These are phyloP conservation scores for Esox lucius DNA, from an alignment of 2,797 vertebrate species.

Conservation along the genomic window DNA sequence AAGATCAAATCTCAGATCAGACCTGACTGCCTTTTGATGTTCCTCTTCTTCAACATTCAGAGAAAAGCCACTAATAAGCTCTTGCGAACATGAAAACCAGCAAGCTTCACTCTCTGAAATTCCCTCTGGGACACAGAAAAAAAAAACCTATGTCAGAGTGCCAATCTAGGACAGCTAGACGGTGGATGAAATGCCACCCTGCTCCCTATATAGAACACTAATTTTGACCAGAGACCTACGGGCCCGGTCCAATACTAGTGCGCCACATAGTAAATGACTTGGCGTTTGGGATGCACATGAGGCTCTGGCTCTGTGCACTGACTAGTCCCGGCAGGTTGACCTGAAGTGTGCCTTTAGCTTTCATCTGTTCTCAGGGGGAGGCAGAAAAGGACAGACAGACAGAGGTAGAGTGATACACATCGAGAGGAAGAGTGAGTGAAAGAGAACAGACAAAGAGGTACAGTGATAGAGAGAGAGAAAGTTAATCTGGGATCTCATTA, in stretches of 20 bases:
- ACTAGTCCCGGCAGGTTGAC: conserved; percentile 30
- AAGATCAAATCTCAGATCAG: conserved; percentile 51
- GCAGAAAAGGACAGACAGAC: neutral
- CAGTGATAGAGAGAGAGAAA: conserved; percentile 1
- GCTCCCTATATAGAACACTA: too few relatives aligned
- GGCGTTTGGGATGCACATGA: neutral
- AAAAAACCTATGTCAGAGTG: conserved; percentile 28
- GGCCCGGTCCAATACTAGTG: too few relatives aligned
- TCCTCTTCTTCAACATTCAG: conserved; percentile 30
- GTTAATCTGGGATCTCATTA: conserved; percentile 66
- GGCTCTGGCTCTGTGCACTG: conserved; percentile 8
- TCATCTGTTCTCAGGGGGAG: conserved; percentile 43
- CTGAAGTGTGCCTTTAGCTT: conserved; percentile 42
- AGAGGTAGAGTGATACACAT: neutral
- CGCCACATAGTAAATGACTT: neutral
- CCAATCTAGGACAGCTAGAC: conserved; percentile 38
- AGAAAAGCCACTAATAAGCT: conserved; percentile 43
- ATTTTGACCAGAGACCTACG: too few relatives aligned
- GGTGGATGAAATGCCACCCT: too few relatives aligned
- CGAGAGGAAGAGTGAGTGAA: neutral
- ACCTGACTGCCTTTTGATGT: conserved; percentile 51
- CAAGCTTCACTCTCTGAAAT: conserved; percentile 18
- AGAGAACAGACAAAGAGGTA: neutral
- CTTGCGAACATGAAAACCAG: conserved; percentile 37
- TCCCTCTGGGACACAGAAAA: conserved; percentile 12